These are phyloP conservation scores for Arctocebus calabarensis DNA, from an alignment of 2,797 vertebrate genomes.

Conservation along the genomic window DNA sequence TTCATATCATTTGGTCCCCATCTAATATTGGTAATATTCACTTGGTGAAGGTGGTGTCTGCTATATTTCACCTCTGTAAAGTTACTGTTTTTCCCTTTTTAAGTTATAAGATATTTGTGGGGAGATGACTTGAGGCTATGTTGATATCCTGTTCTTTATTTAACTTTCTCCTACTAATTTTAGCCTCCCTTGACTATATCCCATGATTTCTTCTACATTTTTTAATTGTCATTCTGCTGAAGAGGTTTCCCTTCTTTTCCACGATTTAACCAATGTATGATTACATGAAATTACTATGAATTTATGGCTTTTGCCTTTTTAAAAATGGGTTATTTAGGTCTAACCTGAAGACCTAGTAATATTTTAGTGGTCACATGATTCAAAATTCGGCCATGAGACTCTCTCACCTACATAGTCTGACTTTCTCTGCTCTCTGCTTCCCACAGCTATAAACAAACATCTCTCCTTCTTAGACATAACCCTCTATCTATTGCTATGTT, in stretches of 20 bases:
- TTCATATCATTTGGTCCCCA: neutral
- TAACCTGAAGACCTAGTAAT: neutral
- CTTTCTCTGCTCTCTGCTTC: neutral
- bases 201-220: neutral
- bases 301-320: neutral
- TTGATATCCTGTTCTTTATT: neutral
- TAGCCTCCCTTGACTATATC: neutral
- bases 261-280: neutral
- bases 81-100: neutral
- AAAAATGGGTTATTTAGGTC: neutral
- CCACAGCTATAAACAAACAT: neutral
- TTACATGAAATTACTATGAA: neutral
- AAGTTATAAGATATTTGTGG: neutral
- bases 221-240: neutral
- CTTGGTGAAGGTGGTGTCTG: neutral
- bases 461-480: neutral
- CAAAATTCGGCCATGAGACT: neutral
- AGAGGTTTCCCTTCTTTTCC: neutral
- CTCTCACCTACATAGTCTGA: neutral
- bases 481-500: neutral
- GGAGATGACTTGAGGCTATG: neutral
- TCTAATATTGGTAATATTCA: neutral
- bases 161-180: neutral
- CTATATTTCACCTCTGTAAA: neutral
- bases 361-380: neutral